Conservation (phyloP, 2,113 vertebrate genomes). For the Rhinichthys klamathensis region DNA sequence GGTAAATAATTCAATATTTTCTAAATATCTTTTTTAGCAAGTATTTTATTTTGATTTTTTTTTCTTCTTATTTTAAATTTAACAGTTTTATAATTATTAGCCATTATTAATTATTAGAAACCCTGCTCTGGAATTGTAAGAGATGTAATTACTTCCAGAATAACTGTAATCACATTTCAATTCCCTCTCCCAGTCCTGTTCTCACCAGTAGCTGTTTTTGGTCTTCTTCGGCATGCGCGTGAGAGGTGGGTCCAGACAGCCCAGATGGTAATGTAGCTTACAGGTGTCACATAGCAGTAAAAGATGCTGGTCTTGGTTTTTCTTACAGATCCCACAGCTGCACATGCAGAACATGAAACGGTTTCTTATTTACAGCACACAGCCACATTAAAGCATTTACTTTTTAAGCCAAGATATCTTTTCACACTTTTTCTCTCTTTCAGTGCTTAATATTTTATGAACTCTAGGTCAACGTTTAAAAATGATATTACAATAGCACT, state of each 20-base stretch:
- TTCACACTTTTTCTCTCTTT: not conserved
- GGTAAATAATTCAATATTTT: not conserved
- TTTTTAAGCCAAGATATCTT: not conserved
- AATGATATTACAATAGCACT: not conserved
- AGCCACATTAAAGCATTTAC: not conserved
- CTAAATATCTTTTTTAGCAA: not conserved
- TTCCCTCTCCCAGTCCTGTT: not conserved
- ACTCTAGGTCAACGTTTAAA: not conserved
- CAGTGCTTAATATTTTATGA: not conserved
- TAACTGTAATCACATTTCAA: not conserved
- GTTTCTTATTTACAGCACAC: not conserved
- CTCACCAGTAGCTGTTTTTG: conserved; percentile 99
- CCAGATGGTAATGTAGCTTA: conserved; percentile 97
- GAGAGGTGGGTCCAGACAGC: conserved; percentile 95
- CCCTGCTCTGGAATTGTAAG: not conserved
- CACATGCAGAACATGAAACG: not conserved
- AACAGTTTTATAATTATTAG: not conserved
- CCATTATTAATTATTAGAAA: not conserved
- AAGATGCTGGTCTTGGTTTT: conserved; percentile 97
- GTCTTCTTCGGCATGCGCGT: conserved; percentile 98
- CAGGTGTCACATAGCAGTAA: conserved; percentile 96
- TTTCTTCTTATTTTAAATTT: too few relatives aligned
- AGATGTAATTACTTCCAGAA: not conserved
- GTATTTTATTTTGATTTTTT: not conserved
- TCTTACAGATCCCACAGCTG: conserved; percentile 98